Conservation (phyloP, 2,797 vertebrate species). For the Pyrocephalus nanus region DNA sequence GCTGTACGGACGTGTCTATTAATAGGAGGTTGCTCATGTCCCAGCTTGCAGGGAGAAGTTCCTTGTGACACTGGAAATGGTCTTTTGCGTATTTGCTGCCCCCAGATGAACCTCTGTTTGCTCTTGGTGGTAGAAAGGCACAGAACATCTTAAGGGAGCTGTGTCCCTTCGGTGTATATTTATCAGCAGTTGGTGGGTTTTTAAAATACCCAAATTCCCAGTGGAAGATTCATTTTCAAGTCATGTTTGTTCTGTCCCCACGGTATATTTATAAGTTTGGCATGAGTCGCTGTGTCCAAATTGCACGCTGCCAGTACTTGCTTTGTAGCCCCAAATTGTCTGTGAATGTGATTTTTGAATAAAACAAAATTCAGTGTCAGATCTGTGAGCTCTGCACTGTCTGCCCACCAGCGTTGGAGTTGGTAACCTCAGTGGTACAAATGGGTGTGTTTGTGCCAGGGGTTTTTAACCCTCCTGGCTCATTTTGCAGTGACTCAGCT, state of each 20-base stretch:
- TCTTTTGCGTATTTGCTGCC: not conserved
- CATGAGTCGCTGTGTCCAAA: not conserved
- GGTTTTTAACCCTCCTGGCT: not conserved
- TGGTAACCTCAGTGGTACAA: not conserved
- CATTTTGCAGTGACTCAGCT: not conserved
- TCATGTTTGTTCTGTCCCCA: not conserved
- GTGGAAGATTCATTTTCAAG: constrained; percentile 24
- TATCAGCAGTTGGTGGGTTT: constrained; percentile 8
- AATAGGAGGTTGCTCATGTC: not conserved
- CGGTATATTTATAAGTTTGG: constrained; percentile 28
- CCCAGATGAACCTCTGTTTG: not conserved
- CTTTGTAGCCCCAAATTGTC: not conserved
- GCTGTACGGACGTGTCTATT: not conserved
- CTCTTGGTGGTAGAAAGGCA: not conserved
- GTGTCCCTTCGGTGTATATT: not conserved
- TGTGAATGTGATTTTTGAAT: not conserved
- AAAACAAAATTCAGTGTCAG: not conserved
- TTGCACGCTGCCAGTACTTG: not conserved
- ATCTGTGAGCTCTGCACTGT: not conserved
- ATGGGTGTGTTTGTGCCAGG: not conserved
- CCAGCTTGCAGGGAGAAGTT: not conserved
- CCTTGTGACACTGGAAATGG: not conserved
- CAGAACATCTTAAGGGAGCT: not conserved
- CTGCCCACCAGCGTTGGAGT: fast-evolving
- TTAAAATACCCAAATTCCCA: constrained; percentile 13